Conservation (phyloP, 1,140 invertebrate species). For the Ectropis grisescens region DNA sequence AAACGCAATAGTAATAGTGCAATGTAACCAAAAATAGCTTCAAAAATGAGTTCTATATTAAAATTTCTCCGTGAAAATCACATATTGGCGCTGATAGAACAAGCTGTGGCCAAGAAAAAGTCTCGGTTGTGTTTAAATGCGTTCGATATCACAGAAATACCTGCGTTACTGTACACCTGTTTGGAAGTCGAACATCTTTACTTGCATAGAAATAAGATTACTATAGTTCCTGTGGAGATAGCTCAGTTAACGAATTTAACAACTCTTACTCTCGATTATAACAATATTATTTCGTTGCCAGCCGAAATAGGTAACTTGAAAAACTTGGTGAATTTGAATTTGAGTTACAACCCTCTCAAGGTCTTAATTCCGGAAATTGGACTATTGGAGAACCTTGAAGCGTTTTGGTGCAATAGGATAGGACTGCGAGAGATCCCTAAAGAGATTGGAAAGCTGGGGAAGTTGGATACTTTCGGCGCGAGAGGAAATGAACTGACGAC, state of each 20-base stretch:
- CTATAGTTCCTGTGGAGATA: conserved; percentile 52
- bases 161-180: conserved; percentile 67
- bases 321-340: conserved; percentile 82
- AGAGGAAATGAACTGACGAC: conserved; percentile 72
- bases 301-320: conserved; percentile 71
- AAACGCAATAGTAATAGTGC: conserved; percentile 41
- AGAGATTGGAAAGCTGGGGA: conserved; percentile 78
- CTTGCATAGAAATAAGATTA: conserved; percentile 72
- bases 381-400: conserved; percentile 80
- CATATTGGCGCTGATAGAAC: conserved; percentile 73
- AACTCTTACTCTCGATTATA: conserved; percentile 73
- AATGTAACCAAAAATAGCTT: conserved; percentile 51
- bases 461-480: conserved; percentile 79
- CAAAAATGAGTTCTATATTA: conserved; percentile 72
- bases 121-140: conserved; percentile 71
- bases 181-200: conserved; percentile 70
- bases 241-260: conserved; percentile 52
- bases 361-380: conserved; percentile 78
- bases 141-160: conserved; percentile 71
- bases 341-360: conserved; percentile 85
- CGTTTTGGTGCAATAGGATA: conserved; percentile 79
- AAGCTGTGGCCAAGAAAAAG: conserved; percentile 70
- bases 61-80: conserved; percentile 75
- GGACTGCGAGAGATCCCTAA: conserved; percentile 71
- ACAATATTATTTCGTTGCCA: conserved; percentile 77